Evolutionary conservation across 2,888 invertebrate genomes (phyloP), one percentile per base, ranked within the genome.

Genomic region (Spicauda simplicius): DNA sequence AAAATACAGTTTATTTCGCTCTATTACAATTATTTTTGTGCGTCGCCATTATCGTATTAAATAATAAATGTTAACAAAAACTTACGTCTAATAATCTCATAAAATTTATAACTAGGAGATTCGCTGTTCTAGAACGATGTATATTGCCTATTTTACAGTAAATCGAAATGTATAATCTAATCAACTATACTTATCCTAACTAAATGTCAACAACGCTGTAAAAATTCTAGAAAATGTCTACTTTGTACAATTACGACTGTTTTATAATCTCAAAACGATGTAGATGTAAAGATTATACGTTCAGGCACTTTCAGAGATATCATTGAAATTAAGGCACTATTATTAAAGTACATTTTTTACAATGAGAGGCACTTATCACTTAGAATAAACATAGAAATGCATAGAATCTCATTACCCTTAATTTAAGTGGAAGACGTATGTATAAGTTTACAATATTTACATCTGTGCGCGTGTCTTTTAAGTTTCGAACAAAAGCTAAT

Each of bases 81-180:
- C 79, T 80, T 83, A 88, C 48, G 70, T 59, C 89, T 93, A 93
- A 79, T 93, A 93, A 93, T 93, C 92, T 93, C 92, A 90, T 78
- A 77, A 80, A 81, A 75, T 83, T 79, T 85, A 87, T 52, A 85
- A 77, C 85, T 88, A 88, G 79, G 87, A 90, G 90, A 91, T 90
- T 91, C 91, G 63, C 82, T 80, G 81, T 82, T 77, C 79, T 77
- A 75, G 72, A 76, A 77, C 73, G 72, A 65, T 72, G 72, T 71
- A 76, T 81, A 85, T 82, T 83, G 81, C 33, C 81, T 79, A n/a
- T 79, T 75, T 79, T 54, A 63, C 45, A 11, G 52, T 54, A 64
- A 63, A 50, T 30, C 54, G 41, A 61, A 52, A 25, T 48, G 70
- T 72, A 74, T 71, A 75, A 73, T 69, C 71, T 70, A 75, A 54